These are phyloP conservation scores for Gopherus evgoodei DNA, from an alignment of 2,113 vertebrate species.

Conservation along the genomic window DNA sequence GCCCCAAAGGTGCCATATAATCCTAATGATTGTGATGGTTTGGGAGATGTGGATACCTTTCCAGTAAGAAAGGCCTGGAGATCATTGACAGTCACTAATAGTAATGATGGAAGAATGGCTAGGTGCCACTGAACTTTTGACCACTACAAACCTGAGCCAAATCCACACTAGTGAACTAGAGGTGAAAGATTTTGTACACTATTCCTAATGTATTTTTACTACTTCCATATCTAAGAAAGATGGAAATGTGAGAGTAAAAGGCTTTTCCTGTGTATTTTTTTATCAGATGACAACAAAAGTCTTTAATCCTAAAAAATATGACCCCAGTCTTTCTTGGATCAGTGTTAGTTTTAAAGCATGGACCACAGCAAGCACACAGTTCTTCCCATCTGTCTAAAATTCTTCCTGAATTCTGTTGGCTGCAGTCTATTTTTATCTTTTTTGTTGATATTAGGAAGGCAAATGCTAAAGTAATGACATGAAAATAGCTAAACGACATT, in stretches of 20 bases:
- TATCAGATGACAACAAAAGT: background rate
- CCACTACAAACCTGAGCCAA: background rate
- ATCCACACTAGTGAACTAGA: background rate
- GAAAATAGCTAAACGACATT: background rate
- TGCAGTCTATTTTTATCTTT: background rate
- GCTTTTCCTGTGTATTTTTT: background rate
- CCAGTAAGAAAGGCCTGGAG: background rate
- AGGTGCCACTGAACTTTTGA: no score
- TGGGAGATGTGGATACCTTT: background rate
- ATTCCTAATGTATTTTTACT: background rate
- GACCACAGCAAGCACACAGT: background rate
- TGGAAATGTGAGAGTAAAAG: background rate
- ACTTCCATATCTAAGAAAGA: background rate
- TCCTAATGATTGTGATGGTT: background rate
- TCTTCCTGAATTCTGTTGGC: background rate
- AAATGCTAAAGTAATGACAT: background rate
- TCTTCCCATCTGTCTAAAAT: background rate
- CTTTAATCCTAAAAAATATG: background rate
- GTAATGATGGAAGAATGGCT: background rate
- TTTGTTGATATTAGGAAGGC: background rate
- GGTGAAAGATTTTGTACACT: background rate
- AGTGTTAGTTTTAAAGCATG: background rate
- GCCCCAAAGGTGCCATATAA: background rate
- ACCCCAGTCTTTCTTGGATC: background rate
- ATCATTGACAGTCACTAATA: background rate